phyloP scores from a whole-genome alignment of 2,113 vertebrate genomes.

The Numenius arquata region DNA sequence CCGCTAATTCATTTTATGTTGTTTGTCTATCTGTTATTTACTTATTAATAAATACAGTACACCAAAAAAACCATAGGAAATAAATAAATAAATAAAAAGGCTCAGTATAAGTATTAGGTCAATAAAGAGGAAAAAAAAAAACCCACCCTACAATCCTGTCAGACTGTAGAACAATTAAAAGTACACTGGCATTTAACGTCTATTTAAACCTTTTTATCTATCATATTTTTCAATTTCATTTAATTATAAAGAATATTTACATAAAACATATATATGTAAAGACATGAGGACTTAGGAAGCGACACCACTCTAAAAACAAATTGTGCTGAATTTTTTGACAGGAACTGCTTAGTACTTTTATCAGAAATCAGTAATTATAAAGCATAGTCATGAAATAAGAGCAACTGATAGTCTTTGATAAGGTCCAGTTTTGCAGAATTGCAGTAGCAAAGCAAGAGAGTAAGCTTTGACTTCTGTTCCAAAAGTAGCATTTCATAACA shows the following conservation, averaged over 20 bases:
- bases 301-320: background rate
- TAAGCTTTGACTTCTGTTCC: background rate
- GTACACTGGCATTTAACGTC: rapidly evolving
- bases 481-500: slow-evolving; percentile 10
- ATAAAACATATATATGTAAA: background rate
- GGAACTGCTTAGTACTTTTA: background rate
- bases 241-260: background rate
- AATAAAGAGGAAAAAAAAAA: background rate
- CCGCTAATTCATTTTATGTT: background rate
- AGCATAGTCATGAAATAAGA: background rate
- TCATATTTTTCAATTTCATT: background rate
- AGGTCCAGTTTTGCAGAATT: background rate
- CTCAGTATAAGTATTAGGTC: background rate
- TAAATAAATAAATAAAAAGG: background rate
- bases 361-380: background rate
- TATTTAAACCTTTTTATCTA: background rate
- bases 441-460: background rate
- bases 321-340: background rate
- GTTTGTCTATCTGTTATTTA: background rate
- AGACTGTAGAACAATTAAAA: background rate
- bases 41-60: background rate
- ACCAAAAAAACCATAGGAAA: background rate
- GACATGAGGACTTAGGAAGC: background rate
- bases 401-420: background rate
- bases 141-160: background rate